Evolutionary conservation across 2,888 invertebrate species (phyloP).

Genomic region (Agrochola circellaris): DNA sequence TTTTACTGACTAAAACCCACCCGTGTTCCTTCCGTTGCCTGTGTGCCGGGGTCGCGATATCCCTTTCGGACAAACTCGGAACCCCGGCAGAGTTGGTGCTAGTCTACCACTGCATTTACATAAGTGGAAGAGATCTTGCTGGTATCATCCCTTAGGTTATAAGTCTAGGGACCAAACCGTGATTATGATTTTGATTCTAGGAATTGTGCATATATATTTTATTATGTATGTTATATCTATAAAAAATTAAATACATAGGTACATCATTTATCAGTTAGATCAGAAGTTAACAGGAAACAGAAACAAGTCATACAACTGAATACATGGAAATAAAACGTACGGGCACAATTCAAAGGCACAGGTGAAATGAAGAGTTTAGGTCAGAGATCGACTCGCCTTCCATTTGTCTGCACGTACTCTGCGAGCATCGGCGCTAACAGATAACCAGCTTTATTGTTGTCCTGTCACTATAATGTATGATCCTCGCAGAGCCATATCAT

Average conservation of each 20-base stretch:
- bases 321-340: conserved; percentile 32
- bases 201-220: not conserved
- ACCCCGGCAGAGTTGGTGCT: too few species aligned
- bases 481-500: conserved; percentile 80
- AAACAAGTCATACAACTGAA: conserved; percentile 14
- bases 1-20: too few species aligned
- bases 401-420: conserved; percentile 82
- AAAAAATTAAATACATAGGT: not conserved
- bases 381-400: conserved; percentile 80
- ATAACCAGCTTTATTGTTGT: conserved; percentile 85
- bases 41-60: too few species aligned
- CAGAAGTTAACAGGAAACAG: conserved; percentile 26
- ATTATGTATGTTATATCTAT: too few species aligned
- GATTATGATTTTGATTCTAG: not conserved
- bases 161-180: not conserved
- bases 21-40: too few species aligned
- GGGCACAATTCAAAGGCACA: conserved; percentile 60
- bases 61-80: too few species aligned
- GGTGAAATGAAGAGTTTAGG: conserved; percentile 77
- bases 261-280: conserved; percentile 8
- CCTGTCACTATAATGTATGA: conserved; percentile 86
- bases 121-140: not conserved
- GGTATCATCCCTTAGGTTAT: too few species aligned
- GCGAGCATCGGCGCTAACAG: conserved; percentile 80
- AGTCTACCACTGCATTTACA: not conserved